These are phyloP conservation scores for Microchrysa polita DNA, from an alignment of 2,888 invertebrate genomes.

Conservation along the genomic window DNA sequence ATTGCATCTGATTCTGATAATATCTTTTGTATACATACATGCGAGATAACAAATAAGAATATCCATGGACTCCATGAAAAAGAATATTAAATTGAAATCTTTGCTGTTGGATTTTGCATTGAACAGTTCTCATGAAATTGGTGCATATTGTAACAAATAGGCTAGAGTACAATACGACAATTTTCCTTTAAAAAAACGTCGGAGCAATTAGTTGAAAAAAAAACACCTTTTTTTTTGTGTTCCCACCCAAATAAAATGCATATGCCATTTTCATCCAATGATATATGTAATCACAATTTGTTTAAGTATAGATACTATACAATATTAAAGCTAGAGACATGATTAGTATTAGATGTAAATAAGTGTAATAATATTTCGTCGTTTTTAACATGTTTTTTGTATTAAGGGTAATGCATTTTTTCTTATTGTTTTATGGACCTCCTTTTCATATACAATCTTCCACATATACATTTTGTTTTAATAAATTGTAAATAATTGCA, in stretches of 20 bases:
- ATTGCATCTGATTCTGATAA: too few species aligned
- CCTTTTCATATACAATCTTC: slow-evolving; percentile 39
- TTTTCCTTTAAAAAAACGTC: slow-evolving; percentile 31
- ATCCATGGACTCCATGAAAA: too few species aligned
- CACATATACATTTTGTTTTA: slow-evolving; percentile 32
- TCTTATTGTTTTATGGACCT: slow-evolving; percentile 25
- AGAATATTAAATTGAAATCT: too few species aligned
- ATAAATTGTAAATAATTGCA: slow-evolving; percentile 33
- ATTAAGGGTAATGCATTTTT: slow-evolving; percentile 47
- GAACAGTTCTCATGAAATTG: too few species aligned
- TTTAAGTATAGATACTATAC: too few species aligned
- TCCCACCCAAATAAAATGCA: slow-evolving; percentile 40
- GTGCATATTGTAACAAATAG: too few species aligned
- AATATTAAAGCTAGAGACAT: slow-evolving; percentile 13
- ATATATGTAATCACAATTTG: slow-evolving; percentile 9
- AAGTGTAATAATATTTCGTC: slow-evolving; percentile 7
- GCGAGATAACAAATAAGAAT: too few species aligned
- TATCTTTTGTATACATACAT: too few species aligned
- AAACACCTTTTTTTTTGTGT: neutral
- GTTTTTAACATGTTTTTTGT: slow-evolving; percentile 42
- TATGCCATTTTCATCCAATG: slow-evolving; percentile 45
- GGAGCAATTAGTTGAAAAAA: too few species aligned
- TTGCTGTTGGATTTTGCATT: too few species aligned
- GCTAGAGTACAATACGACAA: slow-evolving; percentile 14
- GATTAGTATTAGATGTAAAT: slow-evolving; percentile 17